Conservation (phyloP, 2,113 vertebrate species). For the Eurypyga helias region DNA sequence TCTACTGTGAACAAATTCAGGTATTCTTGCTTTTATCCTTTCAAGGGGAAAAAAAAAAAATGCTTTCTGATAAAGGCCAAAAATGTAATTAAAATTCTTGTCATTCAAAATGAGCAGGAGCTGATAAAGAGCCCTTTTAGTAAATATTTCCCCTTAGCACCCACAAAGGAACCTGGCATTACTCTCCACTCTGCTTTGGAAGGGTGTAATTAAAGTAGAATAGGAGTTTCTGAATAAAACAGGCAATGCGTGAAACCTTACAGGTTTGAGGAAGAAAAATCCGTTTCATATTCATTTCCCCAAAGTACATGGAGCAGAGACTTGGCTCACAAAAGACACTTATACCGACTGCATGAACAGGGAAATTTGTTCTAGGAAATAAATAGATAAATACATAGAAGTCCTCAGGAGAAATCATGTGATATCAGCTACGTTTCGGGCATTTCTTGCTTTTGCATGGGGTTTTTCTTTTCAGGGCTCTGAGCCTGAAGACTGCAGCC, state of each 20-base stretch:
- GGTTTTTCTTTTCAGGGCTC: background rate
- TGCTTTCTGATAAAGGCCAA: background rate
- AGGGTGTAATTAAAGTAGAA: constrained; percentile 31
- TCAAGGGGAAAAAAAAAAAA: background rate
- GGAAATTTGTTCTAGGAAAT: background rate
- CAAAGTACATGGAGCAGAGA: background rate
- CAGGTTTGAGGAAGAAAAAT: background rate
- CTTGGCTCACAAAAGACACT: background rate
- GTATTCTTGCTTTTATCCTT: background rate
- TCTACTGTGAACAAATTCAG: background rate
- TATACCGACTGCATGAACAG: background rate
- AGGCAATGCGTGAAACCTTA: background rate
- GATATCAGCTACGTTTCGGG: background rate
- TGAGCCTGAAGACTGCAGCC: background rate
- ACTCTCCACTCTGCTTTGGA: background rate
- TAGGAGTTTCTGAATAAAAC: background rate
- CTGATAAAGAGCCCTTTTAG: constrained; percentile 19
- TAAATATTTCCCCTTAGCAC: constrained; percentile 25
- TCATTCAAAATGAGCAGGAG: background rate
- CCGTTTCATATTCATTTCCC: background rate
- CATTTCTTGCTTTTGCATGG: fast-evolving
- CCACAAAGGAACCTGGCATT: background rate
- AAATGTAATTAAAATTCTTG: constrained; percentile 37
- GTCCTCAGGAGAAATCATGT: background rate
- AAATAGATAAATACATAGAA: background rate